Base-by-base conservation (phyloP, 2,888 invertebrate genomes). In the Drosophila mayaguana region DNA sequence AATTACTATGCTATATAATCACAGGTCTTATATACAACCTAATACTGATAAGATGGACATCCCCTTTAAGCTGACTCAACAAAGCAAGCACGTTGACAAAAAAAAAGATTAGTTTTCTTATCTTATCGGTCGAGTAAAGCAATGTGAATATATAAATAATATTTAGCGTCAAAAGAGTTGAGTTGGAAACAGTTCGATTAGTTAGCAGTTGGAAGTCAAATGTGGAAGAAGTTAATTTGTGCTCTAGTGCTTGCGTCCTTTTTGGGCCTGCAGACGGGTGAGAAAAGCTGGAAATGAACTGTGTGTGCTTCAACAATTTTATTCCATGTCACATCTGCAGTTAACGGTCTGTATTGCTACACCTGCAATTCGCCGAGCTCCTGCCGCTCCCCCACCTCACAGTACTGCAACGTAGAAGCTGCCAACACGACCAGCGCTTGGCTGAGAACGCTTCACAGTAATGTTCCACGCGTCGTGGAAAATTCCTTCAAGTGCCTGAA, bases 201-300 rank as follows among this genome's bases (percentile, higher is more conserved):
- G 45, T 36, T 22, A 0, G 16, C 6, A n/a, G 8, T 25, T 22
- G 45, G 0, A 6, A 25, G 12, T 14, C 8, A 22, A n/a, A 90
- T 90, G 90, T 83, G 69, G 72, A 77, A 50, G 54, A 80, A 83
- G 63, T 20, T 73, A 6, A 66, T 74, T 53, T 62, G 80, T 53
- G 68, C 66, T 56, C 28, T 72, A 4, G 65, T 77, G n/a, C 51
- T 82, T 8, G 64, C 79, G 45, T 69, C 71, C 6, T 72, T 83
- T 60, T 50, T 80, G 11, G 65, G 63, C n/a, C 34, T 79, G 11
- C 78, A 81, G 55, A 51, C 81, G 14, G 86, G 89, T 89, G 55
- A 85, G 75, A n/a, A n/a, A n/a, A 11, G n/a, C 36, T 14, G 5
- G 7, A 18, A 11, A 50, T 12, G 4, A 25, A 8, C 11, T 2